A percentile compares a stretch with the other conserved stretches of the same genome.
These are phyloP conservation scores for Latrodectus elegans DNA, from an alignment of 2,888 invertebrate genomes.

Conservation along the genomic window DNA sequence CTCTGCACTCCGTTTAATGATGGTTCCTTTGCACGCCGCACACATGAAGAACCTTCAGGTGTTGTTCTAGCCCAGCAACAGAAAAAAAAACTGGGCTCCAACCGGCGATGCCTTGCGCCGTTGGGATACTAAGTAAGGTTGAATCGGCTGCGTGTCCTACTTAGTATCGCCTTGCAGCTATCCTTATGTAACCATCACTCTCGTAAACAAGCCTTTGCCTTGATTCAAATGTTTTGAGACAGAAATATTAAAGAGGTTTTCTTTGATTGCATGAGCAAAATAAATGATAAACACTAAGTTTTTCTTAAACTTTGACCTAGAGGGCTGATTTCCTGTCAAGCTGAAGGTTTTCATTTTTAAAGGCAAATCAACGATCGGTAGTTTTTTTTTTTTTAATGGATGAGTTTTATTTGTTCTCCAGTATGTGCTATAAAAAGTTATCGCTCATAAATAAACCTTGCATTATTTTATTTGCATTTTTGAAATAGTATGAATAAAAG, in stretches of 20 bases:
- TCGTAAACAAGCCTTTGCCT: constrained; percentile 40
- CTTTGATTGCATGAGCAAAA: constrained; percentile 13
- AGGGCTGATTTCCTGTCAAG: constrained; percentile 8
- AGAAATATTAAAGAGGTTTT: constrained; percentile 17
- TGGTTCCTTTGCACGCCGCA: too few relatives aligned
- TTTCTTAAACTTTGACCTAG: constrained; percentile 37
- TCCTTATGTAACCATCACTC: constrained; percentile 30
- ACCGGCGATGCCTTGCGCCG: neutral
- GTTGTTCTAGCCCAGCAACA: too few relatives aligned
- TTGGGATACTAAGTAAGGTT: neutral
- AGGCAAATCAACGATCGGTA: too few relatives aligned
- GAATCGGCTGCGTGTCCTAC: constrained; percentile 31
- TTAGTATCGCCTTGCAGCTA: constrained; percentile 12
- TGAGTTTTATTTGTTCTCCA: too few relatives aligned
- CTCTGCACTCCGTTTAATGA: too few relatives aligned
- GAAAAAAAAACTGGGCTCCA: neutral
- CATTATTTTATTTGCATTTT: too few relatives aligned
- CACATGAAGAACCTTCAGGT: too few relatives aligned
- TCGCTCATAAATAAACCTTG: too few relatives aligned
- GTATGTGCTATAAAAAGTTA: too few relatives aligned
- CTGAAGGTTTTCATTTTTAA: constrained; percentile 25
- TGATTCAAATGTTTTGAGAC: neutral
- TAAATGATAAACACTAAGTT: constrained; percentile 35
- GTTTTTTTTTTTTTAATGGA: too few relatives aligned
- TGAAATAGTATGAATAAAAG: too few relatives aligned